A percentile compares a stretch with the other conserved stretches of the same genome.
phyloP scores from a whole-genome alignment of 1,140 invertebrate genomes.

The Drosophila pseudoananassae region DNA sequence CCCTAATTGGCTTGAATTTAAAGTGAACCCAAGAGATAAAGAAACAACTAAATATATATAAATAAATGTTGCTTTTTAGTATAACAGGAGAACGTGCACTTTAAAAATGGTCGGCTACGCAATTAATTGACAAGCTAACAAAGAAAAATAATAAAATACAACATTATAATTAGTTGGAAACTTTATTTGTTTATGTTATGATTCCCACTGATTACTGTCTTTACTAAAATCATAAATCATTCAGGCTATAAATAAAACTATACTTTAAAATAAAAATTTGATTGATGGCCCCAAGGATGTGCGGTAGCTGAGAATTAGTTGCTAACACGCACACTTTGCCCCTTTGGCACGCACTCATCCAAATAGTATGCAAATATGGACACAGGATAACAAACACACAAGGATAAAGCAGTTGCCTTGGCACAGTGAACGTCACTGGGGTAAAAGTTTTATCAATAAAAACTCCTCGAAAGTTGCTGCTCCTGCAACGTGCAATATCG shows the following conservation, averaged over 20 bases:
- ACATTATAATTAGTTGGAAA: too few species aligned
- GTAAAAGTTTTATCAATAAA: conserved; percentile 78
- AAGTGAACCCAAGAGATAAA: conserved; percentile 5
- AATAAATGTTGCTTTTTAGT: too few species aligned
- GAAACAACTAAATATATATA: too few species aligned
- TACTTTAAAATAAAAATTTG: conserved; percentile 32
- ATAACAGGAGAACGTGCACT: too few species aligned
- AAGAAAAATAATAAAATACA: too few species aligned
- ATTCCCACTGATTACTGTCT: neutral
- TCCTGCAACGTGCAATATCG: conserved; percentile 47
- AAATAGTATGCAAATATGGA: conserved; percentile 24
- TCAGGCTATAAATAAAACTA: conserved; percentile 26
- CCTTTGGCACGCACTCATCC: neutral
- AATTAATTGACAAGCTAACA: too few species aligned
- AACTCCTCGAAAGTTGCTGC: conserved; percentile 48
- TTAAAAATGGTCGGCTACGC: too few species aligned
- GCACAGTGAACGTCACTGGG: conserved; percentile 35
- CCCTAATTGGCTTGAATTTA: conserved; percentile 22
- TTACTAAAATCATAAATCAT: conserved; percentile 40
- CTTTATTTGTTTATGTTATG: neutral
- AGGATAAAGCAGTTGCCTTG: conserved; percentile 59
- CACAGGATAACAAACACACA: conserved; percentile 30
- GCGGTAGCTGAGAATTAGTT: conserved; percentile 22
- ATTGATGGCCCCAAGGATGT: conserved; percentile 51
- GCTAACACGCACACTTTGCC: conserved; percentile 13